Evolutionary conservation across 2,797 vertebrate species (phyloP), one percentile per base, ranked within the genome.

Genomic region (Distichodus sexfasciatus): DNA sequence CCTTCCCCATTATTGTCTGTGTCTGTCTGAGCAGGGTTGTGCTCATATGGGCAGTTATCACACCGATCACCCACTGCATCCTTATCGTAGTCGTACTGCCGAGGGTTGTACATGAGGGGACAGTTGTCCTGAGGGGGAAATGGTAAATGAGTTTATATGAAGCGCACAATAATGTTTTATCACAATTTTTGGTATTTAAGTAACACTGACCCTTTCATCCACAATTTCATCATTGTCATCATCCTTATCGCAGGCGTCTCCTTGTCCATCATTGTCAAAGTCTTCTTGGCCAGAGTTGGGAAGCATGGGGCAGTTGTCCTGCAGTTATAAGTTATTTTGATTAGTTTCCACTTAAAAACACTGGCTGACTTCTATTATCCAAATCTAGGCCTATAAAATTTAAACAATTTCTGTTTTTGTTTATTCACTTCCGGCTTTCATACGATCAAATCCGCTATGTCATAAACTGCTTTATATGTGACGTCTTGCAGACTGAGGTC

Each of bases 221-320:
- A 84, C 75, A 0, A 98, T 94, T 10, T 92, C 92, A 5, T 99
- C 97, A 0, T 98, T 95, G 86, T 99, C 97, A 2, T 98, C 97
- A 1, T 98, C 96, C 1, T 93, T 93, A 28, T 98, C 97, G 55
- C 97, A 99, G 12, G 95, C 91, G n/a, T 99, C 96, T 6, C 97
- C 97, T 17, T 89, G 84, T 29, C 95, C 93, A 1, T 99, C 97
- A 50, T 77, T 93, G 87, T 99, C 97, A 53, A 94, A 91, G 76
- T 98, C 97, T 71, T 98, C 97, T 76, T 98, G 97, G 51, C 97
- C 97, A 33, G 97, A 99, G 82, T 98, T 98, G 21, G 96, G 97
- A 41, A 99, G 79, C 29, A 80, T 88, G 0, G 94, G 96, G 46
- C 97, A 99, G 76, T 99, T 99, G 83, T 98, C 97, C 97, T 99